Conservation (phyloP, 2,888 invertebrate species). For the Lymantria monacha region DNA sequence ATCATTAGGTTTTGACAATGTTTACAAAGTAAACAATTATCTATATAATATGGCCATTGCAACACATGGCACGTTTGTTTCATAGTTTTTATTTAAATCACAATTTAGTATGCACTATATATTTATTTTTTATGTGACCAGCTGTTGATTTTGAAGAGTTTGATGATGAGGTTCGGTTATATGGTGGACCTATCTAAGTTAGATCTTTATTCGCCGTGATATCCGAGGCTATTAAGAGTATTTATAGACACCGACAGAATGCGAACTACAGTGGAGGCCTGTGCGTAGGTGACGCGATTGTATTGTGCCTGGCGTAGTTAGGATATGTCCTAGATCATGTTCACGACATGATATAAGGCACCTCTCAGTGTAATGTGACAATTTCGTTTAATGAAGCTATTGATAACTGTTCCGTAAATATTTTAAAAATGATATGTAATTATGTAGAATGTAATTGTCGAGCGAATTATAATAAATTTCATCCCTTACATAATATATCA, state of each 20-base stretch:
- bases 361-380: constrained; percentile 48
- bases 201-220: constrained; percentile 8
- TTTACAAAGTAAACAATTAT: constrained; percentile 53
- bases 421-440: constrained; percentile 52
- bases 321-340: constrained; percentile 8
- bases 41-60: constrained; percentile 35
- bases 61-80: constrained; percentile 43
- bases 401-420: constrained; percentile 59
- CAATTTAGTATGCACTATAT: constrained; percentile 60
- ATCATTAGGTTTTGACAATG: constrained; percentile 17
- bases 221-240: constrained; percentile 52
- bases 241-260: constrained; percentile 18
- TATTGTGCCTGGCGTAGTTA: constrained; percentile 23
- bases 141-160: constrained; percentile 48
- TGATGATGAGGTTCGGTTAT: constrained; percentile 35
- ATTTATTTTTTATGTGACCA: constrained; percentile 46
- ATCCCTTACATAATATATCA: constrained; percentile 20
- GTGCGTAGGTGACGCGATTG: background rate
- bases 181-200: constrained; percentile 31
- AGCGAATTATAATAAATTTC: constrained; percentile 30
- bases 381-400: constrained; percentile 53
- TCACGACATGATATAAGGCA: constrained; percentile 24
- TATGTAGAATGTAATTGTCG: constrained; percentile 68
- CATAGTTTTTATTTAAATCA: constrained; percentile 61
- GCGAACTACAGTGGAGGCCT: constrained; percentile 24